A percentile compares a stretch with the other conserved stretches of the same genome.
These are phyloP conservation scores for Alethe diademata DNA, from an alignment of 2,113 vertebrate genomes.

Conservation along the genomic window DNA sequence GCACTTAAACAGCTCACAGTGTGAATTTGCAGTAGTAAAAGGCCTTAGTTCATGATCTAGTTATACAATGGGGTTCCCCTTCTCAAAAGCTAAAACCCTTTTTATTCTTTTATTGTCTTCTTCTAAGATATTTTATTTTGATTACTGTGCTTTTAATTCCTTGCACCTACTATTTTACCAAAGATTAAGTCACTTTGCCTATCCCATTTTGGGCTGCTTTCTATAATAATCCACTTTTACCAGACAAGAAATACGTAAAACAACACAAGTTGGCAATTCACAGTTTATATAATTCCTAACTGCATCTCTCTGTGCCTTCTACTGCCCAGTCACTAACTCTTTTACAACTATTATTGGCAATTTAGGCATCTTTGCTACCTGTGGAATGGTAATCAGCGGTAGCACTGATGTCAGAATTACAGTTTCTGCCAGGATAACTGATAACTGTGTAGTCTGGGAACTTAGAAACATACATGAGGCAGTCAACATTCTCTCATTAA, in stretches of 20 bases:
- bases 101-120: slow-evolving; percentile 38
- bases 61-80: slow-evolving; percentile 64
- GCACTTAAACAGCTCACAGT: slow-evolving; percentile 53
- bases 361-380: slow-evolving; percentile 8
- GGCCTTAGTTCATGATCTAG: slow-evolving; percentile 65
- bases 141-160: slow-evolving; percentile 52
- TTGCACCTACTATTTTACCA: slow-evolving; percentile 28
- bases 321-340: background rate
- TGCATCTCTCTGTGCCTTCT: background rate
- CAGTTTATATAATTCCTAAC: background rate
- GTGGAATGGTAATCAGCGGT: slow-evolving; percentile 10
- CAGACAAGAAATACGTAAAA: slow-evolving; percentile 10
- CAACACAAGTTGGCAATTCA: slow-evolving; percentile 6
- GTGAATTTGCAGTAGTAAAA: slow-evolving; percentile 46
- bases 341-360: slow-evolving; percentile 30
- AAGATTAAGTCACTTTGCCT: slow-evolving; percentile 31
- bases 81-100: slow-evolving; percentile 52
- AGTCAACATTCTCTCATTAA: background rate
- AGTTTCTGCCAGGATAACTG: background rate
- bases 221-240: background rate
- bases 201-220: slow-evolving; percentile 7
- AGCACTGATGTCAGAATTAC: slow-evolving; percentile 10
- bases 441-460: background rate
- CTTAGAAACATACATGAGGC: background rate
- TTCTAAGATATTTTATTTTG: slow-evolving; percentile 42